Conservation (phyloP, 2,888 invertebrate species). For the Meteorus cinctellus region DNA sequence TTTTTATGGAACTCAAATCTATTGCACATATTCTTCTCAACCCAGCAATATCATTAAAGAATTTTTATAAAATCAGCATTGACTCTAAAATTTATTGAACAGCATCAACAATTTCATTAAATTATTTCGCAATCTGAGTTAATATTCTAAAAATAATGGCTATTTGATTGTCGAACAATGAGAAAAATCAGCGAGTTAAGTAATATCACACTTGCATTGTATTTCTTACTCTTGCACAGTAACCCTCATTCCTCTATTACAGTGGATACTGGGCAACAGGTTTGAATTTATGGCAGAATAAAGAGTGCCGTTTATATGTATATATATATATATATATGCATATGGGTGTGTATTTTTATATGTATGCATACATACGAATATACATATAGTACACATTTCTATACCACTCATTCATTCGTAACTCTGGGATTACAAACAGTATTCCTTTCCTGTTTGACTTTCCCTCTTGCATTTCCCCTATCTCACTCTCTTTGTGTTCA, state of each 20-base stretch:
- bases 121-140: too few species aligned
- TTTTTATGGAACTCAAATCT: conserved; percentile 4
- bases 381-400: conserved; percentile 66
- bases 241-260: conserved; percentile 52
- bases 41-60: neutral
- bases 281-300: conserved; percentile 74
- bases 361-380: neutral
- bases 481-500: conserved; percentile 47
- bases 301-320: conserved; percentile 67
- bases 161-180: too few species aligned
- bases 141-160: too few species aligned
- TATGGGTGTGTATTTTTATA: neutral
- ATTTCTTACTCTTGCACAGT: conserved; percentile 49
- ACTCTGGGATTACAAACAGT: conserved; percentile 44
- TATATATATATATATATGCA: neutral
- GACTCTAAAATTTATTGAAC: too few species aligned
- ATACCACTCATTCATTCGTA: conserved; percentile 57
- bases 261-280: conserved; percentile 70
- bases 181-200: conserved; percentile 29
- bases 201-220: too few species aligned
- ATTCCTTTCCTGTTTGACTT: conserved; percentile 35
- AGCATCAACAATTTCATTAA: too few species aligned
- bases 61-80: too few species aligned
- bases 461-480: conserved; percentile 41
- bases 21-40: neutral